Conservation (phyloP, 2,888 invertebrate species). For the Spicauda simplicius region DNA sequence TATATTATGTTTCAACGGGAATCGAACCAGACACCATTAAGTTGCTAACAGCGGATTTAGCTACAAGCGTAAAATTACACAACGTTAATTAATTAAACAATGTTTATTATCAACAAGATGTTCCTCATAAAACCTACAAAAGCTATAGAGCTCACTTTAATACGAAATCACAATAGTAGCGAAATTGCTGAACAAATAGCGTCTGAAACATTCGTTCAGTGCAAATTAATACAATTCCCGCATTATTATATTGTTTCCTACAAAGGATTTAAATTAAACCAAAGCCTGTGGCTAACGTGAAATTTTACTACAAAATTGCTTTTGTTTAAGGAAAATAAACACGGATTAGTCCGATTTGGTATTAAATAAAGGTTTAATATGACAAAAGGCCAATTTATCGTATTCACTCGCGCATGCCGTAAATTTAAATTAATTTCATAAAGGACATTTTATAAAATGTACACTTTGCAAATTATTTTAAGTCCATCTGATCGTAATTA, state of each 20-base stretch:
- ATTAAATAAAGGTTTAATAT: neutral
- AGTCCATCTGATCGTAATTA: too few relatives aligned
- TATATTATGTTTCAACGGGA: too few relatives aligned
- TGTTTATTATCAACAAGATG: neutral
- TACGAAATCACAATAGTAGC: neutral
- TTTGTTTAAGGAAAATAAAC: neutral
- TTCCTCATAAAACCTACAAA: conserved; percentile 5
- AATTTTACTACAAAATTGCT: conserved; percentile 13
- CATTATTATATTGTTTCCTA: conserved; percentile 29
- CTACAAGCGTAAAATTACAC: neutral
- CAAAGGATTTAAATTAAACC: conserved; percentile 29
- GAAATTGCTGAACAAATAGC: conserved; percentile 22
- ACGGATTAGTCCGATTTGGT: neutral
- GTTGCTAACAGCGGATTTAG: too few relatives aligned
- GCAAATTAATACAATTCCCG: conserved; percentile 29
- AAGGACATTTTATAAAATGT: too few relatives aligned
- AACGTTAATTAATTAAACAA: neutral
- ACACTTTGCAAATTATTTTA: too few relatives aligned
- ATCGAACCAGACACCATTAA: too few relatives aligned
- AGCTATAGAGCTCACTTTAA: neutral
- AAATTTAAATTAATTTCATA: too few relatives aligned
- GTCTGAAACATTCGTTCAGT: conserved; percentile 28
- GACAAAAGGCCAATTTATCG: neutral
- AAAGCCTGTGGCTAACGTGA: neutral
- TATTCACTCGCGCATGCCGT: neutral